Evolutionary conservation across 2,113 vertebrate species (phyloP), one percentile per base, ranked within the genome.

Genomic region (Menura novaehollandiae): DNA sequence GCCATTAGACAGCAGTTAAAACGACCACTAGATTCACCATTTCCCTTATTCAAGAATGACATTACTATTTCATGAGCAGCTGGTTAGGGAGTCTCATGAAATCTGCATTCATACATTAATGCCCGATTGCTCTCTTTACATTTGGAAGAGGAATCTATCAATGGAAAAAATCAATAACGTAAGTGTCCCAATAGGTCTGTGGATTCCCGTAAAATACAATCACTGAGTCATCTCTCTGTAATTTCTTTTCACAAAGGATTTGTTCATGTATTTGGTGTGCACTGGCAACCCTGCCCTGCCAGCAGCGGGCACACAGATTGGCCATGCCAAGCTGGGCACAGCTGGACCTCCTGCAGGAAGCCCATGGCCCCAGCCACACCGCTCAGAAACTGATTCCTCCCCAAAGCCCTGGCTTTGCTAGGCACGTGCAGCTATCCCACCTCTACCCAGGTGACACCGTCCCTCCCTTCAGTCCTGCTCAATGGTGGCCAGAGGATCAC

Each of bases 11-110:
- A 85, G 79, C 58, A 74, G 37, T 85, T 88, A 89, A 72, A 96
- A 84, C 28, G 23, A 95, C 62, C 78, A 27, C 79, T 68, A 21
- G 44, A 62, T 76, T 96, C 87, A 55, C 52, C 76, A 43, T 77
- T 94, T 95, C 47, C 83, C 66, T 93, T 96, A 86, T 20, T 85
- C 86, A 96, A 92, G 95, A 75, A 41, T 67, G 78, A 14, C 88
- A 80, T 92, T 72, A 71, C 46, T 88, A 58, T 91, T 90, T 88
- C 82, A 94, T 93, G 82, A 86, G 74, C 82, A 73, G 75, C 51
- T 95, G 76, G 46, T 79, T 71, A 66, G 81, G 78, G 83, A 94
- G 60, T 41, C 79, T 86, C 69, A 58, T 83, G 88, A 77, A 95
- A 75, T 77, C 90, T 93, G 68, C 68, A 79, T 85, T 56, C 82